Evolutionary conservation across 1,140 invertebrate species (phyloP), one percentile per base, ranked within the genome.

Genomic region (Cecropterus lyciades): DNA sequence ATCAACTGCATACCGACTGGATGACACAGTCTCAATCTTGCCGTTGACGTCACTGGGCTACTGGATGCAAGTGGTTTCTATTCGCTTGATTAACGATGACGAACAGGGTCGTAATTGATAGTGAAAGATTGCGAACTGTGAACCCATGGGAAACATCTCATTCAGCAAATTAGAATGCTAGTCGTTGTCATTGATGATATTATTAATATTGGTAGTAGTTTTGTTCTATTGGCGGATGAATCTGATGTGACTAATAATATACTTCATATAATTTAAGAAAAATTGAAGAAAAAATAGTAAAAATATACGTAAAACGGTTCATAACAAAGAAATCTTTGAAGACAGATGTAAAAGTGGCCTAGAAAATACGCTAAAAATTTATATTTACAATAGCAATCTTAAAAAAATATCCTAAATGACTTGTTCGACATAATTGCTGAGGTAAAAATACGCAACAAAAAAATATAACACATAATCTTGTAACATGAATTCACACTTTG

Each of bases 31-130:
- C 14, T 46, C 52, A 55, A 46, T 59, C 43, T 14, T 30, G 20
- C 11, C 56, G 42, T 13, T 59, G 20, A 33, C 56, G 56, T 59
- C 56, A 59, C 56, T 42, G 40, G 4, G 51, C 11, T 16, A 40
- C 52, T 59, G 43, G 42, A 59, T 59, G 56, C 56, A 59, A 59
- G 42, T 59, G 56, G 56, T 59, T 45, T 59, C 56, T 59, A 59
- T 59, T 59, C 27, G 42, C 43, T 59, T 45, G 42, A 59, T 59
- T 59, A 59, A 40, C 24, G 43, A 59, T 59, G 56, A 59, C 56
- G 56, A 59, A 48, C 56, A 48, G 24, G 20, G n/a, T 42, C 45
- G n/a, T 27, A 17, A 59, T 59, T 59, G 43, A 59, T 42, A 59
- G 42, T 59, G 56, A 59, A 33, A 59, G 42, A 59, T 59, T 59